Percentiles rank a stretch among this genome's conserved stretches.
Evolutionary conservation across 2,888 invertebrate species (phyloP).

Genomic region (Hirudinaria manillensis): DNA sequence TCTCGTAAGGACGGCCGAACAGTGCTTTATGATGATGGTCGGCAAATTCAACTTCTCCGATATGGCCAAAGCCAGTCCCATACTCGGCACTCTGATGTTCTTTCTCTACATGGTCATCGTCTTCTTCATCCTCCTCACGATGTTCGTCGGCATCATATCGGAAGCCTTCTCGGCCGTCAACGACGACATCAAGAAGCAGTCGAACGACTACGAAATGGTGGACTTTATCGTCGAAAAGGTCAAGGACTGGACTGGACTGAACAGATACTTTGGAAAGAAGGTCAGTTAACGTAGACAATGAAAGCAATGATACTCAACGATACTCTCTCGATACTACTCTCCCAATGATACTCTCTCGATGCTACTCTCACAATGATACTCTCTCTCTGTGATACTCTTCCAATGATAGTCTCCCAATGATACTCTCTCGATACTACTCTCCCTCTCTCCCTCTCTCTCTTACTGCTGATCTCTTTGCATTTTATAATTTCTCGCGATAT

Average conservation of each 20-base stretch:
- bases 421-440: neutral
- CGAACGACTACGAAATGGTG: constrained; percentile 51
- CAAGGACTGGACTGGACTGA: constrained; percentile 41
- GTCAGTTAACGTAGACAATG: neutral
- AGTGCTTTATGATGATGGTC: constrained; percentile 52
- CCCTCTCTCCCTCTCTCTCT: no score
- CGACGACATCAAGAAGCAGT: constrained; percentile 44
- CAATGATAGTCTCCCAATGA: neutral
- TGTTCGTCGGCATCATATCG: constrained; percentile 52
- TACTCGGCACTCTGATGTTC: constrained; percentile 48
- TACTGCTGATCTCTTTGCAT: no score
- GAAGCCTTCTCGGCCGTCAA: constrained; percentile 49
- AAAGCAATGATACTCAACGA: neutral
- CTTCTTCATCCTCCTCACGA: constrained; percentile 50
- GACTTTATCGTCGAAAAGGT: constrained; percentile 46
- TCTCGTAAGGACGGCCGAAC: constrained; percentile 45
- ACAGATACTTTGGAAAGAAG: neutral
- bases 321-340: neutral
- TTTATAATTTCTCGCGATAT: neutral
- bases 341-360: neutral
- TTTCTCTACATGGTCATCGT: constrained; percentile 45
- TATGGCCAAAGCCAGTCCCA: constrained; percentile 46
- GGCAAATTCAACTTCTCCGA: constrained; percentile 52
- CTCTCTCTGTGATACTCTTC: neutral
- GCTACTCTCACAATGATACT: no score